Percentiles rank a stretch among this genome's conserved stretches.
phyloP scores from a whole-genome alignment of 2,888 invertebrate genomes.

The Diplazon laetatorius region DNA sequence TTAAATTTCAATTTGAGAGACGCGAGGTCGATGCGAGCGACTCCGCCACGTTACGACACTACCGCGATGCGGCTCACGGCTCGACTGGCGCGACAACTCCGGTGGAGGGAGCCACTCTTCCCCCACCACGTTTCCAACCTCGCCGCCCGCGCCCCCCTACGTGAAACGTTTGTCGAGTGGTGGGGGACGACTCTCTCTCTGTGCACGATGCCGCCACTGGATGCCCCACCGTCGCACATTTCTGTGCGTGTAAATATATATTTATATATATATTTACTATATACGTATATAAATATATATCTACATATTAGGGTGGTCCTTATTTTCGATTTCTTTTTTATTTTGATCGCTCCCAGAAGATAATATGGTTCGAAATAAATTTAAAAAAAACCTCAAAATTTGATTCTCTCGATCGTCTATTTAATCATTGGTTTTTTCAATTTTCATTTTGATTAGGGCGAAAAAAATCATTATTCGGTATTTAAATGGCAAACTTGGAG shows the following conservation, averaged over 20 bases:
- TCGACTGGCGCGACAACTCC: constrained; percentile 76
- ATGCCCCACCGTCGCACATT: not conserved
- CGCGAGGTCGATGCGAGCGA: constrained; percentile 39
- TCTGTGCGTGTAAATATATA: not conserved
- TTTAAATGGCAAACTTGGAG: too few relatives aligned
- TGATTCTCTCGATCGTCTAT: too few relatives aligned
- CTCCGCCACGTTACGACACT: constrained; percentile 65
- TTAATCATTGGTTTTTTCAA: too few relatives aligned
- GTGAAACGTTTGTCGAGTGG: constrained; percentile 27
- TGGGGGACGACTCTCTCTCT: constrained; percentile 31
- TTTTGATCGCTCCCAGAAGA: too few relatives aligned
- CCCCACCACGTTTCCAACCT: constrained; percentile 60
- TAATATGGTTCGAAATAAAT: too few relatives aligned
- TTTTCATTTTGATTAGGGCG: too few relatives aligned
- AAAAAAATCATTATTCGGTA: too few relatives aligned
- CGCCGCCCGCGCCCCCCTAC: too few relatives aligned
- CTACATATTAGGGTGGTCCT: not conserved
- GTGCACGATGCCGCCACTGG: constrained; percentile 38
- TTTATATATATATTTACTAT: not conserved
- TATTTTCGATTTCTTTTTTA: too few relatives aligned
- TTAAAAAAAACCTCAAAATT: too few relatives aligned
- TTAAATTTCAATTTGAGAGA: constrained; percentile 30
- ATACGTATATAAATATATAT: not conserved
- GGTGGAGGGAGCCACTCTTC: constrained; percentile 77
- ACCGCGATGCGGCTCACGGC: constrained; percentile 79